Base-by-base conservation (phyloP, 2,113 vertebrate species). In the Chloebia gouldiae region DNA sequence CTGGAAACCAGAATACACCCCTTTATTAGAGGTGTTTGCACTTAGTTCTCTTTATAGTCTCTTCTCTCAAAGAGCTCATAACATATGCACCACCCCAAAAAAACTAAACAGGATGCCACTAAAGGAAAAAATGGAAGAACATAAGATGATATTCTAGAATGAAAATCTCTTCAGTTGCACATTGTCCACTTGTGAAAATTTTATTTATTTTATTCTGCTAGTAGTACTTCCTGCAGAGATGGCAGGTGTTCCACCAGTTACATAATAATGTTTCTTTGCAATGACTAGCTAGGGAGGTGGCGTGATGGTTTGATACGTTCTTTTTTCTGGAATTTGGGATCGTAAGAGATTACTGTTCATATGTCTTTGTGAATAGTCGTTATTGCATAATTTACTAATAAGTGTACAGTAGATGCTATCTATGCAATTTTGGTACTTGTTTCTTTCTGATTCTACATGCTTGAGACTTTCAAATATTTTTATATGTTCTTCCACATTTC, bases 31-130 rank as follows among this genome's bases (percentile, higher is more conserved):
- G 17, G 17, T 54, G 7, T 49, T 81, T 78, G 15, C 40, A 35
- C 2, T 50, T 64, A 28, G 12, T 61, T 54, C 7, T 69, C 15
- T 53, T 64, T 44, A 53, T 64, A 53, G 5, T 53, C 15, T 15
- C 12, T 37, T 56, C 50, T 35, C 35, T 72, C 33, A 86, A 86
- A 76, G 33, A 53, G 3, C 15, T 78, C 3, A 2, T 53, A 65
- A 53, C 0, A 0, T 37, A 10, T 23, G 6, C 4, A 64, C 3
- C 12, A 54, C 12, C 8, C 23, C 3, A 8, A 5, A 69, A 45
- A 83, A 40, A 20, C 5, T 61, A 50, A 80, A 42, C 0, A 9
- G 12, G 6, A 23, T 13, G 4, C 4, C 57, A n/a, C 20, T 77
- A 73, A 51, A 23, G 18, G 8, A 33, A 72, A 81, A 72, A 80